Evolutionary conservation across 2,888 invertebrate genomes (phyloP).

Genomic region (Trilocha varians): DNA sequence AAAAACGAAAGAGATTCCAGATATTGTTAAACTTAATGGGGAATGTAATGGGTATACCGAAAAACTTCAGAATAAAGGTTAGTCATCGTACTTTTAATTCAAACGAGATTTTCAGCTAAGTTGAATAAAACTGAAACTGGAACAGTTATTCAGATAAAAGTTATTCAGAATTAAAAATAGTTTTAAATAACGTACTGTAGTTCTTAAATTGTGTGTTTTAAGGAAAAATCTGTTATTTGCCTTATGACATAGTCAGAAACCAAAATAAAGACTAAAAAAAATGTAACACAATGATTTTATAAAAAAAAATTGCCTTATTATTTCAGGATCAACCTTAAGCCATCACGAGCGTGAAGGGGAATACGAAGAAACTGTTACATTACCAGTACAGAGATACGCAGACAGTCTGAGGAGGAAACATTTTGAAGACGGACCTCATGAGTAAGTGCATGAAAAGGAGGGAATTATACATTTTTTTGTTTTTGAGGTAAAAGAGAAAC

Average conservation of each 20-base stretch:
- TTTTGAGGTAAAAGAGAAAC: too few species aligned
- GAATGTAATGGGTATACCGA: constrained; percentile 25
- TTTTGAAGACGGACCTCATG: constrained; percentile 45
- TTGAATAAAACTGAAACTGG: too few species aligned
- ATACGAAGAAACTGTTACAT: constrained; percentile 71
- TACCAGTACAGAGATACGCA: constrained; percentile 71
- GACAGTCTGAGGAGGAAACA: constrained; percentile 69
- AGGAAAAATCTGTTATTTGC: too few species aligned
- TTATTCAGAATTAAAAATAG: too few species aligned
- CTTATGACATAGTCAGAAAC: too few species aligned
- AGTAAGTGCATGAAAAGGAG: constrained; percentile 37
- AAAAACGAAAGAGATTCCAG: constrained; percentile 18
- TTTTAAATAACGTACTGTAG: too few species aligned
- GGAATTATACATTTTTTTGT: too few species aligned
- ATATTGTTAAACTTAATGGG: constrained; percentile 2
- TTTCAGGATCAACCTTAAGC: constrained; percentile 42
- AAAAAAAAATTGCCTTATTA: too few species aligned
- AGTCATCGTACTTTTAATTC: constrained; percentile 6
- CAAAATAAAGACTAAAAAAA: not conserved
- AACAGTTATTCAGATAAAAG: too few species aligned
- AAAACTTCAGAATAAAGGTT: constrained; percentile 28
- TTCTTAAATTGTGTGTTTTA: too few species aligned
- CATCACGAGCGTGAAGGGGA: constrained; percentile 73
- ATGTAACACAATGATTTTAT: not conserved
- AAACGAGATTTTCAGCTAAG: too few species aligned